phyloP scores from a whole-genome alignment of 2,113 vertebrate genomes.

The Zosterops pallidus region DNA sequence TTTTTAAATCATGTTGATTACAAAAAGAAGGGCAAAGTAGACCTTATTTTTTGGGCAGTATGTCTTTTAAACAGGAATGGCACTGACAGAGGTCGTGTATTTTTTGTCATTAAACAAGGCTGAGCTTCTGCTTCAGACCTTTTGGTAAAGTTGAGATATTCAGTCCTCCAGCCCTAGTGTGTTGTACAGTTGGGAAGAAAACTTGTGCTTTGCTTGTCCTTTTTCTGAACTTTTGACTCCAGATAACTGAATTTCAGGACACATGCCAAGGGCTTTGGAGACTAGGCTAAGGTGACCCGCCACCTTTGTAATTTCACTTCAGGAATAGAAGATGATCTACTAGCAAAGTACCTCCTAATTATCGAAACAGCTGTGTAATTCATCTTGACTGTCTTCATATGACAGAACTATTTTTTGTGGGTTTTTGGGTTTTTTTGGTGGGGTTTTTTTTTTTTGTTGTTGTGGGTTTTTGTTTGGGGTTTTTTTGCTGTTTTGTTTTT shows the following conservation, averaged over 20 bases:
- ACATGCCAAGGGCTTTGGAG: background rate
- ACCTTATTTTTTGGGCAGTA: background rate
- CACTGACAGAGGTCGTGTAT: background rate
- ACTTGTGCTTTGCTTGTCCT: background rate
- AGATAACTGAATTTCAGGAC: background rate
- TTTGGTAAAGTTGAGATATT: background rate
- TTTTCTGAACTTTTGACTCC: background rate
- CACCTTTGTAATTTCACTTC: background rate
- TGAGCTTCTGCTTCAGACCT: background rate
- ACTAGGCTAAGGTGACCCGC: background rate
- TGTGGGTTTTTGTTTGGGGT: background rate
- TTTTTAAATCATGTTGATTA: background rate
- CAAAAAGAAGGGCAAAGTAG: background rate
- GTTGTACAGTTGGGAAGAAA: background rate
- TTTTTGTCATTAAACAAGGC: background rate
- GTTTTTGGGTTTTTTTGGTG: background rate
- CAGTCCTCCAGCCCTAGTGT: background rate
- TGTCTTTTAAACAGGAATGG: background rate
- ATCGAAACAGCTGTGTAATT: background rate
- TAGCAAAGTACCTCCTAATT: background rate
- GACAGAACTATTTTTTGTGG: background rate
- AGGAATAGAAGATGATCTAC: background rate
- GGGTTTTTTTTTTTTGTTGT: background rate
- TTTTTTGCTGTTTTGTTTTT: background rate
- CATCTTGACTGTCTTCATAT: background rate